Base-by-base conservation (phyloP, 2,797 vertebrate genomes). In the Manis pentadactyla region DNA sequence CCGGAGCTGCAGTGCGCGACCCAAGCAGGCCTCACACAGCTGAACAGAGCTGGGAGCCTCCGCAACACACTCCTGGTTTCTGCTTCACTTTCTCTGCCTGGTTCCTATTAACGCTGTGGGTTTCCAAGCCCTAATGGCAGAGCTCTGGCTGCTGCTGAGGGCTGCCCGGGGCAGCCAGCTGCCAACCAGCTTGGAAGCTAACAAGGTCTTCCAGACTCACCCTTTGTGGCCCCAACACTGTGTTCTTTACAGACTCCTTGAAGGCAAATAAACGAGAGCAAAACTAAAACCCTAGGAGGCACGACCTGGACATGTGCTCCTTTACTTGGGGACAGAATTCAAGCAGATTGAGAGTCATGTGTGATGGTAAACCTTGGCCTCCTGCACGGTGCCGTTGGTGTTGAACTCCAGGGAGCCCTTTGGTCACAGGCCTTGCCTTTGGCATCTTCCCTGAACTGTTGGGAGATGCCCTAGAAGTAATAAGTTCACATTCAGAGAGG, bases 81-180 rank as follows among this genome's bases (percentile, higher is more conserved):
- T 94, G 91, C 98, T 98, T 98, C 98, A 98, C 99, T 99, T 99
- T 99, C 98, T 93, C 98, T 97, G 98, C 98, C 99, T 99, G 99
- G 99, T 99, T 99, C 98, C 98, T 98, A 99, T 99, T 99, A 99
- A 94, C 51, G 97, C 96, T 98, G 98, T 79, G 98, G 98, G 98
- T 99, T 99, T 99, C 98, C 98, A 98, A 98, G 97, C 97, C 98
- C 98, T 98, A 96, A 97, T 94, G 97, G 98, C 97, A 97, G 97
- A 97, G 98, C 98, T 98, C 98, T 98, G 98, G 98, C 98, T 98
- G 93, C 98, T 98, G 98, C 98, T 98, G 98, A 94, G 97, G 97
- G 86, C 98, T 98, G 98, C 97, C 98, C 97, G 94, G 98, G 97
- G 98, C 98, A 90, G 96, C 92, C 96, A 98, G 96, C 98, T 98